Evolutionary conservation across 2,888 invertebrate species (phyloP).

Genomic region (Ichneumoninae sp.): DNA sequence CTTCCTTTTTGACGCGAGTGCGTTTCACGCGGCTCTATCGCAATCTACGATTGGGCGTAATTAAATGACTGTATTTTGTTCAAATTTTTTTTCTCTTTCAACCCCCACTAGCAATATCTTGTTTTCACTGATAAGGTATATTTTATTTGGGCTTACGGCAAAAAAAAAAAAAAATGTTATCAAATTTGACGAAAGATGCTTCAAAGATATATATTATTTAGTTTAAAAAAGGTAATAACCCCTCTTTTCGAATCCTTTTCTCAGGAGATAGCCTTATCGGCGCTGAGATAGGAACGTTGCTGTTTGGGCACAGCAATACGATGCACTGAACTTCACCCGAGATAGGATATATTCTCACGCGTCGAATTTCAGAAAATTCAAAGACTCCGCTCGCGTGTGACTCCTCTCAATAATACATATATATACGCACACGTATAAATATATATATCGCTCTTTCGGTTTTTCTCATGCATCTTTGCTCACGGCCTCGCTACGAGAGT

Average conservation of each 20-base stretch:
- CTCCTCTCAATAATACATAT: slow-evolving; percentile 37
- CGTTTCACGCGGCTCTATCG: slow-evolving; percentile 37
- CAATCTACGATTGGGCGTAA: background rate
- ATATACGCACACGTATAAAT: background rate
- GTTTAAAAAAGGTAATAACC: background rate
- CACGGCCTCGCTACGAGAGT: slow-evolving; percentile 6
- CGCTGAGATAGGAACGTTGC: slow-evolving; percentile 22
- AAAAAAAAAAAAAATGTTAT: background rate
- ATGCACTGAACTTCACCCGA: background rate
- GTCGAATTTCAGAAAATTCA: slow-evolving; percentile 50
- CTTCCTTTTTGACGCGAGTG: slow-evolving; percentile 69
- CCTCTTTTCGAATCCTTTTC: slow-evolving; percentile 28
- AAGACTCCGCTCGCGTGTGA: slow-evolving; percentile 34
- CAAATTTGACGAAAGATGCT: background rate
- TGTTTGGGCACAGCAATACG: slow-evolving; percentile 9
- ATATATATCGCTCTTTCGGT: slow-evolving; percentile 20
- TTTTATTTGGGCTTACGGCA: background rate
- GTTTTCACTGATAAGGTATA: background rate
- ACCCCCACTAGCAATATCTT: background rate
- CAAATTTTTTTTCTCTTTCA: background rate
- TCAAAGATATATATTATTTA: background rate
- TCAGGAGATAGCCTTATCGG: slow-evolving; percentile 35
- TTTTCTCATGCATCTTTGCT: slow-evolving; percentile 36
- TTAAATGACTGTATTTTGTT: background rate
- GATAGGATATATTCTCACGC: slow-evolving; percentile 44